Base-by-base conservation (phyloP, 2,113 vertebrate genomes). In the Anarrhichthys ocellatus region DNA sequence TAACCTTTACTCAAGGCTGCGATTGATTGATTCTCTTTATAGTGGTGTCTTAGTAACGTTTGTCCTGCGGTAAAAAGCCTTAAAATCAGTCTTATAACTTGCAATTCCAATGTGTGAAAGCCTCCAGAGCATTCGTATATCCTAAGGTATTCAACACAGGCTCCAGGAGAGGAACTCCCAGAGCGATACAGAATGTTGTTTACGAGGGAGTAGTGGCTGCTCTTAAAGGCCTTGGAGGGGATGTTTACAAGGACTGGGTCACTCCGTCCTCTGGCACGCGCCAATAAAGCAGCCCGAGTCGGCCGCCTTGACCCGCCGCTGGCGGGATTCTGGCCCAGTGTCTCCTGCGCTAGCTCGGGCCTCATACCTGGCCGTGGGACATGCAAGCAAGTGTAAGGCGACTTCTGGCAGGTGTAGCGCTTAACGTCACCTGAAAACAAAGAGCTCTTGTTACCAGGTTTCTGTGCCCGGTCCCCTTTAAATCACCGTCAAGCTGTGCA, bases 241-340 rank as follows among this genome's bases (percentile, higher is more conserved):
- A 44, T 86, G 76, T 87, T 76, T 83, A 76, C 71, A 81, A 81
- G 44, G 77, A 70, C 64, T 42, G 87, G 87, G 85, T 89, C 87
- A 83, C 56, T 54, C 38, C 5, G 81, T 85, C 82, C 87, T 75
- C 75, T 92, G 87, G 87, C 87, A 73, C 15, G 5, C 11, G 6
- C 61, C 67, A 83, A 81, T 75, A 36, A 88, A 75, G 27, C 64
- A 4, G 4, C 69, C 81, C 52, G 1, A 40, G 44, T 72, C n/a
- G 9, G 13, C 66, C 18, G 56, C 66, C 66, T 54, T 62, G 66
- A 81, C 82, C 80, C 20, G 62, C 70, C 52, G 64, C 42, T 72
- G 78, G 81, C 50, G n/a, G 72, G 8, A 27, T 24, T 77, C 80
- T 64, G 78, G 76, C 81, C 89, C 81, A 82, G 22, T 77, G 84